Base-by-base conservation (phyloP, 2,888 invertebrate genomes). In the Panopea generosa region DNA sequence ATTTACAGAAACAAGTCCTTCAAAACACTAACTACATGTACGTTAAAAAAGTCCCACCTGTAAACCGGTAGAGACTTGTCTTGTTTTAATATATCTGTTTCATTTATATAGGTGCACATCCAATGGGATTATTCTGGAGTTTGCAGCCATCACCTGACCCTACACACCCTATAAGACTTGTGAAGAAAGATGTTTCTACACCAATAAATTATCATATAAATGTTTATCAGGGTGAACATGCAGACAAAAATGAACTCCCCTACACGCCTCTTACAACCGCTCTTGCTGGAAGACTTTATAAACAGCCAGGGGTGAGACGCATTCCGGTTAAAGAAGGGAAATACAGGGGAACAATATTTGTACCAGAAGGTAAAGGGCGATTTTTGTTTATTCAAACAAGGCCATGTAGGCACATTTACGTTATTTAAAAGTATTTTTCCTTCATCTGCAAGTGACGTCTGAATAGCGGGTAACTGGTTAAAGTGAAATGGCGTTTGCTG, bases 41-140 rank as follows among this genome's bases (percentile, higher is more conserved):
- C n/a, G n/a, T n/a, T n/a, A n/a, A n/a, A n/a, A n/a, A n/a, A n/a
- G n/a, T n/a, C n/a, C n/a, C n/a, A n/a, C n/a, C n/a, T n/a, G n/a
- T n/a, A n/a, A n/a, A n/a, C n/a, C n/a, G n/a, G n/a, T n/a, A n/a
- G n/a, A n/a, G n/a, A n/a, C n/a, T n/a, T n/a, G n/a, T n/a, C n/a
- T n/a, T n/a, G n/a, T n/a, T n/a, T n/a, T n/a, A n/a, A n/a, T n/a
- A n/a, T n/a, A n/a, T n/a, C n/a, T n/a, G n/a, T n/a, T n/a, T n/a
- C n/a, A n/a, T n/a, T n/a, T n/a, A n/a, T n/a, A n/a, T n/a, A 87
- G 90, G 89, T 29, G 73, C 85, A 16, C 86, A 89, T n/a, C 84
- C 86, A 11, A 87, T 88, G 87, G 90, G 89, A 11, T 73, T 90
- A 24, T 83, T 90, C 45, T 89, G 89, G 87, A 84, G 85, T 56